These are phyloP conservation scores for Tryphoninae sp. DNA, from an alignment of 2,888 invertebrate genomes.

Conservation along the genomic window DNA sequence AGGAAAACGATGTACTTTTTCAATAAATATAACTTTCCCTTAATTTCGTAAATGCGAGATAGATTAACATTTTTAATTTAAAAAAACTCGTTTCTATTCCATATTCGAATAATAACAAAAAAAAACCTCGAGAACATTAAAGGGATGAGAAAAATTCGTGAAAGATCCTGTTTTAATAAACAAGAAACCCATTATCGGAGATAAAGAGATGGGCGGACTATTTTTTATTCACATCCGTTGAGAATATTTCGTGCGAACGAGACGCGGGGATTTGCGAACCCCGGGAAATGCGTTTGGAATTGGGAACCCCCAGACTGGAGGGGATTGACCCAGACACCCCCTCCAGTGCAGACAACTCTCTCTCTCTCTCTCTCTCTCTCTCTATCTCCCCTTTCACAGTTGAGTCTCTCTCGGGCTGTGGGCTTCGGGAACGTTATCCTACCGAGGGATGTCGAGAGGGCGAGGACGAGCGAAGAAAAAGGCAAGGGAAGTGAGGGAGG, in stretches of 20 bases:
- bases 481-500: neutral
- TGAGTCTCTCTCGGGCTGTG: slow-evolving; percentile 34
- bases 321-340: slow-evolving; percentile 82
- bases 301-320: slow-evolving; percentile 79
- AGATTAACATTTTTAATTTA: too few relatives aligned
- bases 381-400: slow-evolving; percentile 23
- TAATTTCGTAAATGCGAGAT: too few relatives aligned
- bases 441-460: slow-evolving; percentile 49
- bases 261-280: slow-evolving; percentile 71
- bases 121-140: neutral
- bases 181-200: neutral
- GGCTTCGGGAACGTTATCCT: slow-evolving; percentile 61
- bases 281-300: slow-evolving; percentile 80
- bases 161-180: neutral
- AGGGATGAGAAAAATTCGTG: neutral
- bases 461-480: slow-evolving; percentile 33
- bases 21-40: neutral
- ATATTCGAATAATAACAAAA: neutral
- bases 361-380: slow-evolving; percentile 64
- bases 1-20: neutral
- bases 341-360: slow-evolving; percentile 76
- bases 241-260: slow-evolving; percentile 24
- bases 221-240: neutral
- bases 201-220: neutral
- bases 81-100: too few relatives aligned